Base-by-base conservation (phyloP, 2,888 invertebrate species). In the Anodontia alba region DNA sequence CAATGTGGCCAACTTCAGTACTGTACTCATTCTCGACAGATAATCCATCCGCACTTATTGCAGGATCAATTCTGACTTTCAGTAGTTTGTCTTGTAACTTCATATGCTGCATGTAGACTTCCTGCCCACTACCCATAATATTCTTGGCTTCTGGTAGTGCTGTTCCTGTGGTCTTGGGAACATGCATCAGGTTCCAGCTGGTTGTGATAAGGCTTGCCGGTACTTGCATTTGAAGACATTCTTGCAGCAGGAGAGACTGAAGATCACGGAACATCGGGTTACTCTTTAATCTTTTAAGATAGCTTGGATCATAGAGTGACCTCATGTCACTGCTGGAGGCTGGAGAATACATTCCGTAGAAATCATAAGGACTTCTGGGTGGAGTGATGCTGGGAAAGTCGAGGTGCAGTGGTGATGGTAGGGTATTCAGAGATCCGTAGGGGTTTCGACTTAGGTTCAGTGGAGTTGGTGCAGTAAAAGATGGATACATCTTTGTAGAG, bases 191-290 rank as follows among this genome's bases (percentile, higher is more conserved):
- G 69, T 86, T 87, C 81, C 86, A 89, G 73, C 87, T 84, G 43
- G 88, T 86, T 33, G 90, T 89, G 66, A 91, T 88, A 7, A 91
- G 86, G 69, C 88, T 90, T 0, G 89, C 88, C 1, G 90, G 91
- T 15, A 89, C 90, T 76, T 88, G 86, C 81, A 89, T 86, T 81
- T 88, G 87, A 31, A 82, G 71, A 74, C 89, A 90, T 82, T 91
- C 91, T 67, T 90, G 87, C 33, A 86, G 76, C 0, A 90, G 86
- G 0, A 89, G 68, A 33, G 81, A 80, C 73, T 90, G 88, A n/a
- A 91, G 77, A 36, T 91, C 91, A n/a, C 81, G 69, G 76, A 91
- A 90, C 86, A 91, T 88, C 23, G 91, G 90, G 76, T 91, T 89
- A 51, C 83, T 88, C 70, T 88, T 87, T 23, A 90, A 84, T 33